phyloP scores from a whole-genome alignment of 2,888 invertebrate genomes.

The Tiphia femorata region DNA sequence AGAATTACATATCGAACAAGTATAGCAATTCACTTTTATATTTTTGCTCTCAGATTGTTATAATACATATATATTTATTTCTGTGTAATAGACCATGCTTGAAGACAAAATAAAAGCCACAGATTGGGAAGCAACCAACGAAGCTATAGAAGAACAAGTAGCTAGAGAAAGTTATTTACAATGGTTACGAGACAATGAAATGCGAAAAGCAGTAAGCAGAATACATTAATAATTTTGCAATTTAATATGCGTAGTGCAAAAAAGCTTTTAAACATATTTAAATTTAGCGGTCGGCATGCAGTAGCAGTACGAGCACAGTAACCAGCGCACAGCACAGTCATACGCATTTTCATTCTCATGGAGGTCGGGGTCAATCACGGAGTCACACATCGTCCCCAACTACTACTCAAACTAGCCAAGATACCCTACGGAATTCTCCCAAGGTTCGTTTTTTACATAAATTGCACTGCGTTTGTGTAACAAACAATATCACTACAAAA shows the following conservation, averaged over 20 bases:
- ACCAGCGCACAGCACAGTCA: conserved; percentile 64
- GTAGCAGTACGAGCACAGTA: conserved; percentile 63
- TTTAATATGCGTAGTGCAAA: background rate
- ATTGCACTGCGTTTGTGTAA: background rate
- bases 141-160: conserved; percentile 90
- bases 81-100: conserved; percentile 80
- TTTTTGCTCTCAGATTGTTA: no score
- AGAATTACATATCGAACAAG: conserved; percentile 84
- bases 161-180: conserved; percentile 88
- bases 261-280: conserved; percentile 15
- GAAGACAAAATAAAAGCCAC: conserved; percentile 90
- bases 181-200: conserved; percentile 79
- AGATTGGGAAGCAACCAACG: conserved; percentile 93
- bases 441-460: conserved; percentile 58
- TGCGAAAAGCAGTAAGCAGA: conserved; percentile 69
- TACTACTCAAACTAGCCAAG: conserved; percentile 56
- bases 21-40: conserved; percentile 49
- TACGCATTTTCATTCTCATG: conserved; percentile 59
- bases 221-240: background rate
- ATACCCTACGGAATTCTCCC: conserved; percentile 60
- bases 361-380: conserved; percentile 58
- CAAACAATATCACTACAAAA: background rate
- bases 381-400: conserved; percentile 60
- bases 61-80: background rate
- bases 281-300: conserved; percentile 59